Evolutionary conservation across 2,113 vertebrate genomes (phyloP), one percentile per base, ranked within the genome.

Genomic region (Ellobius talpinus): DNA sequence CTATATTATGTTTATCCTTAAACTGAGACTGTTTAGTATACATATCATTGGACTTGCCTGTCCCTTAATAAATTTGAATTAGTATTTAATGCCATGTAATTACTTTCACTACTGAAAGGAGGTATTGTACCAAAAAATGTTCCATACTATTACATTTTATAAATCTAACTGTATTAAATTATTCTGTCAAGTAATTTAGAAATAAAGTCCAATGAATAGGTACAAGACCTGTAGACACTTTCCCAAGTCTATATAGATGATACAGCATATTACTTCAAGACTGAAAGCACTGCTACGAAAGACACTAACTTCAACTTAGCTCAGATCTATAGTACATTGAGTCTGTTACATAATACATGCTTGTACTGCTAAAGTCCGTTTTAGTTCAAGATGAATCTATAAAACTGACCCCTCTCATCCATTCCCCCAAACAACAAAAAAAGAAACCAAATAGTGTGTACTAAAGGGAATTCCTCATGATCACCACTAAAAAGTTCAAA

Each of bases 131-230:
- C 89, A 70, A 79, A 97, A 36, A 84, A 93, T 66, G 88, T 74
- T 95, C 72, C 86, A 77, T 47, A 39, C 61, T 68, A 7, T 10
- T 92, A 55, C 74, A 92, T 42, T 90, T 96, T 90, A 89, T 81
- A 94, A 96, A 92, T 29, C 26, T 86, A 90, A 42, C 58, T 33
- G 5, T 74, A 52, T 87, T 42, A 92, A 81, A 45, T 94, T 91
- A 68, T 91, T 96, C 50, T 91, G 45, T 92, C 50, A 90, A 89
- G 58, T 72, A 47, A 21, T 97, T 90, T 92, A 52, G 63, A 96
- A 42, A 96, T 55, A 96, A 95, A 90, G 4, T 45, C 55, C 68
- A 7, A 1, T 90, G 90, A 78, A 66, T 7, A 88, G 95, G 92
- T 36, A 92, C 33, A 47, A 77, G 5, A 96, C 58, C 8, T 89